Base-by-base conservation (phyloP, 2,797 vertebrate genomes). In the Enoplosus armatus region DNA sequence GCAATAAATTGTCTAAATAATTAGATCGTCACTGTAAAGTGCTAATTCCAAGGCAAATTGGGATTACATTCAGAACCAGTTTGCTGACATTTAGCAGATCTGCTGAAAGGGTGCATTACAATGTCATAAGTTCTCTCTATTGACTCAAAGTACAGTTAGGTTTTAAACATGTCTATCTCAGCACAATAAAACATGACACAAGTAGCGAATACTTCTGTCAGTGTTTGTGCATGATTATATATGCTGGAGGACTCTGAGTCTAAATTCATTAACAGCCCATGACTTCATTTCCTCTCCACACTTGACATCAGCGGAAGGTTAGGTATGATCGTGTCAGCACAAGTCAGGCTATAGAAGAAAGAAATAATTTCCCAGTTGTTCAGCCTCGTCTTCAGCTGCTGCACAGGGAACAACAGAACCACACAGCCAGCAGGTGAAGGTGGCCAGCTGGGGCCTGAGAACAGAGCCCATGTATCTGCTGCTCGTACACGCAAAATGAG, bases 51-150 rank as follows among this genome's bases (percentile, higher is more conserved):
- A 95, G 93, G 92, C 94, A 95, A 95, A 95, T 95, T 95, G 91
- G 91, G 93, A 96, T 95, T 94, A 92, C 84, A 86, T 87, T 95
- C 95, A 94, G 93, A 96, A 95, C 83, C 93, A 93, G 94, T 95
- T 95, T 95, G 94, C 93, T 96, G 95, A 95, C 95, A 95, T 96
- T 96, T 96, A 95, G 91, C 92, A 94, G 94, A 95, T 95, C 90
- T 92, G 94, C 86, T 92, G 88, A 92, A 94, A 92, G 85, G 92
- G 84, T 91, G 92, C 90, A 88, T 90, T 91, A 87, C 92, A 85
- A 85, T 94, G 93, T 94, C 93, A 93, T 88, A 92, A 92, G 90
- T 93, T 91, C 91, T 82, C 85, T 89, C 79, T 94, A 83, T 95
- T 95, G 94, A 95, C 93, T 95, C 93, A 90, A 93, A 93, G 90